Conservation (phyloP, 2,888 invertebrate species). For the Andrena chrysosceles region DNA sequence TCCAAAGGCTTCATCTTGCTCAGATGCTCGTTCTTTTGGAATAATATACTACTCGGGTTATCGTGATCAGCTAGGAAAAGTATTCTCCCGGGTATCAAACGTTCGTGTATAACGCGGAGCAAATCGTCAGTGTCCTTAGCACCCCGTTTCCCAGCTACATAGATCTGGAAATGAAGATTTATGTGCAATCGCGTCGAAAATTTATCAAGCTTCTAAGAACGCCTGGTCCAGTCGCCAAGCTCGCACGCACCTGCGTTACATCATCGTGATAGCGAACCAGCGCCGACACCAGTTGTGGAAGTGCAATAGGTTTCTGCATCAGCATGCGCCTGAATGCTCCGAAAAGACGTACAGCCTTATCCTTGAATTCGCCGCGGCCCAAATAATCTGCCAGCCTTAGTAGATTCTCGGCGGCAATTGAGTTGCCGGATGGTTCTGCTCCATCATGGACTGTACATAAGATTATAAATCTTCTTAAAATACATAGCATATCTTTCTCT, state of each 20-base stretch:
- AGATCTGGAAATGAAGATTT: constrained; percentile 86
- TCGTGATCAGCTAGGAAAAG: constrained; percentile 89
- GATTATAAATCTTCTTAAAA: constrained; percentile 43
- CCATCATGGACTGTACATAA: constrained; percentile 93
- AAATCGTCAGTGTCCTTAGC: constrained; percentile 89
- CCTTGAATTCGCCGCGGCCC: constrained; percentile 86
- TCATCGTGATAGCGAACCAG: constrained; percentile 89
- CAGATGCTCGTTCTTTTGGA: constrained; percentile 85
- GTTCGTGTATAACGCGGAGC: constrained; percentile 88
- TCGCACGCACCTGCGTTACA: constrained; percentile 89
- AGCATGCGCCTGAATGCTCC: constrained; percentile 88
- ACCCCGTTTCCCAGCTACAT: constrained; percentile 88
- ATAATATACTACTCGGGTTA: constrained; percentile 81
- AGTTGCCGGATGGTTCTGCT: constrained; percentile 97
- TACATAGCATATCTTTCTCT: constrained; percentile 23
- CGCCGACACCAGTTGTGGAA: constrained; percentile 92
- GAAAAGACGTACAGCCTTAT: constrained; percentile 87
- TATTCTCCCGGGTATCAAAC: constrained; percentile 89
- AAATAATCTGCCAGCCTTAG: constrained; percentile 90
- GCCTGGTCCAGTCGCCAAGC: not conserved
- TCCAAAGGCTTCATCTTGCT: constrained; percentile 86
- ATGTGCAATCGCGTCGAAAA: not conserved
- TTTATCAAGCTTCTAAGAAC: constrained; percentile 13
- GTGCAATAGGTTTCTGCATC: constrained; percentile 88
- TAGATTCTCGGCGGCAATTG: constrained; percentile 93